Conservation (phyloP, 2,888 invertebrate genomes). For the Macrosoma leucophasiata region DNA sequence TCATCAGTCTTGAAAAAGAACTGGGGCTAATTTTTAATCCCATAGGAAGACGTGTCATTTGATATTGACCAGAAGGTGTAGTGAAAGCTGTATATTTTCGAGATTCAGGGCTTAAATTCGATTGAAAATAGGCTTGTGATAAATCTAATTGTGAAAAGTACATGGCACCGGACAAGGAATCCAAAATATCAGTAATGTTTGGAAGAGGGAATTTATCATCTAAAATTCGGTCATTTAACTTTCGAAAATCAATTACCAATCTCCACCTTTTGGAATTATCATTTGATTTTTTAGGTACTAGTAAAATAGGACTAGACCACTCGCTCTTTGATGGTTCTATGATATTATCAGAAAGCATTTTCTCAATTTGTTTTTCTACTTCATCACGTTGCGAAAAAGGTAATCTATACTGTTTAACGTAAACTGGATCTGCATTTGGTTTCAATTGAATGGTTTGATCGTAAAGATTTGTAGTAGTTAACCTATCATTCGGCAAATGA, state of each 20-base stretch:
- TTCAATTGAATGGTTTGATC: slow-evolving; percentile 15
- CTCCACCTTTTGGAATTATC: slow-evolving; percentile 16
- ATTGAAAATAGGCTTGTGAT: slow-evolving; percentile 4
- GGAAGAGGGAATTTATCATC: slow-evolving; percentile 15
- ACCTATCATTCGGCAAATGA: slow-evolving; percentile 16
- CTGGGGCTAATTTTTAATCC: slow-evolving; percentile 17
- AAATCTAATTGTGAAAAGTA: slow-evolving; percentile 7
- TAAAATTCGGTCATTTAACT: slow-evolving; percentile 13
- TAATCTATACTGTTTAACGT: slow-evolving; percentile 16
- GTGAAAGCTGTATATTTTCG: slow-evolving; percentile 14
- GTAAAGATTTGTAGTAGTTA: slow-evolving; percentile 15
- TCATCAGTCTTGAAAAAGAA: slow-evolving; percentile 14
- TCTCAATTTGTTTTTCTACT: slow-evolving; percentile 14
- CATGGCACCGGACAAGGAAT: slow-evolving; percentile 8
- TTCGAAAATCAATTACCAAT: slow-evolving; percentile 15
- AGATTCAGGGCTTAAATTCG: background rate
- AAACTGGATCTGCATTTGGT: slow-evolving; percentile 14
- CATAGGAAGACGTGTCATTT: slow-evolving; percentile 19
- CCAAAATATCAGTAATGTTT: slow-evolving; percentile 9
- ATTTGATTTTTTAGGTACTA: slow-evolving; percentile 13
- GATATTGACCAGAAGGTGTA: slow-evolving; percentile 15
- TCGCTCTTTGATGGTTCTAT: slow-evolving; percentile 12
- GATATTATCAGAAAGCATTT: slow-evolving; percentile 11
- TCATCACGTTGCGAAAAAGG: slow-evolving; percentile 15
- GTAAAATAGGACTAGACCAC: slow-evolving; percentile 13